These are phyloP conservation scores for Hypomesus transpacificus DNA, from an alignment of 2,113 vertebrate species.

Conservation along the genomic window DNA sequence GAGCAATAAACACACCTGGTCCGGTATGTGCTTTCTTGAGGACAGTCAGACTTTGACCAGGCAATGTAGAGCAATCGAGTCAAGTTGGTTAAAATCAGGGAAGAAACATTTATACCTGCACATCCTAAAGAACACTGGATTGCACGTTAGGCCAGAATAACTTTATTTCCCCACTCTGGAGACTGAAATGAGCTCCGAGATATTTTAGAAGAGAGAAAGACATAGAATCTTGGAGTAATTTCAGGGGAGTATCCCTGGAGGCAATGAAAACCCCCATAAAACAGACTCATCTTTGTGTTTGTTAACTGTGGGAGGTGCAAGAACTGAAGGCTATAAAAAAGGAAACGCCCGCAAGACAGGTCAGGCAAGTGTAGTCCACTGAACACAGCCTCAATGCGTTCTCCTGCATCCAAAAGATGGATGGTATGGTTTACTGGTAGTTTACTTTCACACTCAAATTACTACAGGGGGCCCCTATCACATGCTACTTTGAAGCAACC, in stretches of 20 bases:
- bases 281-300: slow-evolving; percentile 28
- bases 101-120: no score
- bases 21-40: slow-evolving; percentile 46
- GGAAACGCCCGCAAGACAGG: neutral
- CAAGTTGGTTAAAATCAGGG: neutral
- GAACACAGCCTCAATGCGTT: no score
- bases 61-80: slow-evolving; percentile 22
- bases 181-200: slow-evolving; percentile 18
- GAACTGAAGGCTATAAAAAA: slow-evolving; percentile 39
- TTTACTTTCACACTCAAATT: neutral
- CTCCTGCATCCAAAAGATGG: no score
- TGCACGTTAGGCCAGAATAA: no score
- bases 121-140: no score
- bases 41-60: slow-evolving; percentile 58
- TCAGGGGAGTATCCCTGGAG: slow-evolving; percentile 31
- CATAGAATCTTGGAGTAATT: slow-evolving; percentile 23
- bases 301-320: slow-evolving; percentile 23
- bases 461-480: neutral
- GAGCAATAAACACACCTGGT: slow-evolving; percentile 42
- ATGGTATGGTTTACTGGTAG: no score
- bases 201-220: slow-evolving; percentile 22
- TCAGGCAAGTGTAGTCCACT: no score
- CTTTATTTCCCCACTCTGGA: no score
- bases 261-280: slow-evolving; percentile 35
- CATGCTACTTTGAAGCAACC: slow-evolving; percentile 14